Evolutionary conservation across 1,140 invertebrate genomes (phyloP).

Genomic region (Aethina tumida): DNA sequence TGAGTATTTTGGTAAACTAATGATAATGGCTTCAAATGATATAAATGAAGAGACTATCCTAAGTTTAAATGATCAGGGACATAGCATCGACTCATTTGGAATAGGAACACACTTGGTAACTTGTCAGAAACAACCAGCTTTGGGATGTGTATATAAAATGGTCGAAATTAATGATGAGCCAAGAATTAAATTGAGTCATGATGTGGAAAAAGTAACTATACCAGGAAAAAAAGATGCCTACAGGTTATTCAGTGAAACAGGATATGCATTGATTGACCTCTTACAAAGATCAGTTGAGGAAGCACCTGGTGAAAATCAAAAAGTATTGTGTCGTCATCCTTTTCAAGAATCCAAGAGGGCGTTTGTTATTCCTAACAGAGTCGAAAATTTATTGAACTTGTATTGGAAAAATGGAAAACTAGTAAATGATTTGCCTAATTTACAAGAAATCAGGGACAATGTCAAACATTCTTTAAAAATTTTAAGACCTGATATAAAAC

Average conservation of each 20-base stretch:
- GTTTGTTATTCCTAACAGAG: conserved; percentile 79
- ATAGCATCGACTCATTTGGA: conserved; percentile 92
- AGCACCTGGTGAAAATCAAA: conserved; percentile 63
- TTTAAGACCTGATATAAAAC: conserved; percentile 84
- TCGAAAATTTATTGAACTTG: conserved; percentile 63
- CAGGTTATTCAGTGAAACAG: conserved; percentile 80
- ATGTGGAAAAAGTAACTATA: conserved; percentile 96
- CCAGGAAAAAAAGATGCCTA: conserved; percentile 79
- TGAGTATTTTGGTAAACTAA: conserved; percentile 79
- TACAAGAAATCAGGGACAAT: conserved; percentile 67
- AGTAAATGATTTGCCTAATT: conserved; percentile 53
- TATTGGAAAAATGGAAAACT: conserved; percentile 82
- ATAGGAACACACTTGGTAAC: conserved; percentile 76
- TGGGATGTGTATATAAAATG: conserved; percentile 97
- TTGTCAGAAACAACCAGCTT: conserved; percentile 84
- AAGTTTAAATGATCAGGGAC: conserved; percentile 94
- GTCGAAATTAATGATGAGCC: conserved; percentile 88
- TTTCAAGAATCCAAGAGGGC: conserved; percentile 93
- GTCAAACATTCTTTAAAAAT: conserved; percentile 73
- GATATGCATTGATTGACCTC: conserved; percentile 85
- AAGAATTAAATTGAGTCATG: conserved; percentile 95
- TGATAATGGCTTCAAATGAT: conserved; percentile 96
- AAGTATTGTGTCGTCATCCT: conserved; percentile 91
- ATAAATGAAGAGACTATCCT: conserved; percentile 99
- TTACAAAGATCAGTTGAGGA: conserved; percentile 71